These are phyloP conservation scores for Miniopterus natalensis DNA, from an alignment of 2,113 vertebrate species.

Conservation along the genomic window DNA sequence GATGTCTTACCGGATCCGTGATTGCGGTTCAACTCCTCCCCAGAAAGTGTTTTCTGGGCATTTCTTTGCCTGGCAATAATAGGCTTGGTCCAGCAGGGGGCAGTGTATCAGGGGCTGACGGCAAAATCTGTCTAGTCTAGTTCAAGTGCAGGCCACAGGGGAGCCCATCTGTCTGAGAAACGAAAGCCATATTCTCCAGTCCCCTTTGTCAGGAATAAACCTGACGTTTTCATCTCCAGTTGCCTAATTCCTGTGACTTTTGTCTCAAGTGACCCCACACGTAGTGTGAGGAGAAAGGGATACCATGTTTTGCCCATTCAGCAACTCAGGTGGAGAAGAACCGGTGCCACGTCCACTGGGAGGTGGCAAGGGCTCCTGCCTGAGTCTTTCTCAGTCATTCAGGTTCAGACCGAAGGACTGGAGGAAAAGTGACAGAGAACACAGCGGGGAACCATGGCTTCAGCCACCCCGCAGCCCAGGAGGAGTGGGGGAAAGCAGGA, in stretches of 20 bases:
- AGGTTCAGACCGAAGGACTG: neutral
- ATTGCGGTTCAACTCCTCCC: neutral
- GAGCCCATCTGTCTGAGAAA: neutral
- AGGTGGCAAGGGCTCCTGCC: neutral
- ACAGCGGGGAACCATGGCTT: neutral
- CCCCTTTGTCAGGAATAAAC: neutral
- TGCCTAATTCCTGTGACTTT: neutral
- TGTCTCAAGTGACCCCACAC: neutral
- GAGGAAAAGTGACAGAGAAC: neutral
- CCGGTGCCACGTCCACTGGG: too few species aligned
- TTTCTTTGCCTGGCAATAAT: constrained; percentile 18
- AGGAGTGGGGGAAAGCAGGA: neutral
- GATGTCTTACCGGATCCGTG: neutral
- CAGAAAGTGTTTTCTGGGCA: neutral
- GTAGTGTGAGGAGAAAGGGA: neutral
- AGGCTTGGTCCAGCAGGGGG: neutral
- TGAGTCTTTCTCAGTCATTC: neutral
- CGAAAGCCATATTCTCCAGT: neutral
- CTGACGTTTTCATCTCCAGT: neutral
- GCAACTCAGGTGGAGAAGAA: neutral
- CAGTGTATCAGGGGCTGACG: neutral
- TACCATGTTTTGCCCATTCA: too few species aligned
- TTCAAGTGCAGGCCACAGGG: neutral
- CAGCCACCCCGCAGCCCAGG: neutral
- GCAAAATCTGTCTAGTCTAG: neutral